phyloP scores from a whole-genome alignment of 2,888 invertebrate species.

The Osedax frankpressi region DNA sequence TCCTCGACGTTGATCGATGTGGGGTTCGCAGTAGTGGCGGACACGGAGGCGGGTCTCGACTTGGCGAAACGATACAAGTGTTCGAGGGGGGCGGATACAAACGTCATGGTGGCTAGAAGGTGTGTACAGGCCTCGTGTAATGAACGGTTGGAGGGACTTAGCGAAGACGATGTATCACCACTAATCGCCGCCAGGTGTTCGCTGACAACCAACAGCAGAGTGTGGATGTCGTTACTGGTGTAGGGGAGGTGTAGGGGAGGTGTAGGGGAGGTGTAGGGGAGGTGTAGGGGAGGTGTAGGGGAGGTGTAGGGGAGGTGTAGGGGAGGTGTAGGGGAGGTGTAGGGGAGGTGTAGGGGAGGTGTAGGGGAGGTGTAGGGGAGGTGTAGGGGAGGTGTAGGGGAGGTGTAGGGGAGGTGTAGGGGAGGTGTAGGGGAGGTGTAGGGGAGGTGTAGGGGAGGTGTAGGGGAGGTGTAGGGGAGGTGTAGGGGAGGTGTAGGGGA shows the following conservation, averaged over 20 bases:
- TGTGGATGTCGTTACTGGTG: not conserved
- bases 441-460: not conserved
- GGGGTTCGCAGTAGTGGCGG: not conserved
- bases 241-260: not conserved
- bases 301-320: not conserved
- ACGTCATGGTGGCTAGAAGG: not conserved
- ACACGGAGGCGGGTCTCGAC: not conserved
- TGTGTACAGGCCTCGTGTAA: not conserved
- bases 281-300: not conserved
- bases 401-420: not conserved
- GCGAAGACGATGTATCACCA: not conserved
- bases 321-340: not conserved
- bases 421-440: not conserved
- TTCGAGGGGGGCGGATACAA: not conserved
- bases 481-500: not conserved
- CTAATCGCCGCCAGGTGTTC: not conserved
- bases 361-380: not conserved
- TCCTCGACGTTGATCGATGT: not conserved
- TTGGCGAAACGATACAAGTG: not conserved
- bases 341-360: not conserved
- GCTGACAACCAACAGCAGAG: not conserved
- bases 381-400: not conserved
- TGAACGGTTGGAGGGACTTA: not conserved
- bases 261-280: not conserved
- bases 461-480: not conserved